phyloP scores from a whole-genome alignment of 2,888 invertebrate genomes.

The Argynnis bischoffii region DNA sequence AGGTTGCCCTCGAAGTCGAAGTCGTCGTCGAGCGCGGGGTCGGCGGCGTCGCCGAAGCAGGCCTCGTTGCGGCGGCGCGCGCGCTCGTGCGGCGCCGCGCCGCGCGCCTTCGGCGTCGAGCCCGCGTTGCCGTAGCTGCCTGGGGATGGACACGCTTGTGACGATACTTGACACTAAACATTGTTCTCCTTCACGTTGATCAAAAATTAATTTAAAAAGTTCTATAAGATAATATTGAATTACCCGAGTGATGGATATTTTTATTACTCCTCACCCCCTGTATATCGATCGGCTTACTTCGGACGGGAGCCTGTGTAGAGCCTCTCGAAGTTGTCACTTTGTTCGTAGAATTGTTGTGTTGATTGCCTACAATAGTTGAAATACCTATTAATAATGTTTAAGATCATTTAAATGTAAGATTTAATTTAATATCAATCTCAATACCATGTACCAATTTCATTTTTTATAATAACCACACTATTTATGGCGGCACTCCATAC shows the following conservation, averaged over 20 bases:
- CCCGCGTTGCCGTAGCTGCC: conserved; percentile 57
- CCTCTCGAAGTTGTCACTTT: conserved; percentile 22
- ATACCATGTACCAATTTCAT: no score
- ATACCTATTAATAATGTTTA: background rate
- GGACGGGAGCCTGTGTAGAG: conserved; percentile 43
- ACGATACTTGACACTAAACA: no score
- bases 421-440: background rate
- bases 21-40: conserved; percentile 85
- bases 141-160: conserved; percentile 23
- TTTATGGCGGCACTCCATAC: no score
- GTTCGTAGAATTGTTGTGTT: conserved; percentile 35
- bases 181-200: no score
- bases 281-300: conserved; percentile 74
- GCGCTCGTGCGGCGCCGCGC: conserved; percentile 75
- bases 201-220: no score
- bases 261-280: conserved; percentile 50
- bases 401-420: background rate
- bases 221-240: conserved; percentile 1
- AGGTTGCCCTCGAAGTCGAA: conserved; percentile 98
- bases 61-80: conserved; percentile 86
- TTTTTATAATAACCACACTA: no score
- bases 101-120: conserved; percentile 43
- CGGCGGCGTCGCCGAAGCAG: conserved; percentile 89
- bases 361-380: conserved; percentile 27
- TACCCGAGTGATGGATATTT: conserved; percentile 52